Base-by-base conservation (phyloP, 2,797 vertebrate genomes). In the Rhinatrema bivittatum region DNA sequence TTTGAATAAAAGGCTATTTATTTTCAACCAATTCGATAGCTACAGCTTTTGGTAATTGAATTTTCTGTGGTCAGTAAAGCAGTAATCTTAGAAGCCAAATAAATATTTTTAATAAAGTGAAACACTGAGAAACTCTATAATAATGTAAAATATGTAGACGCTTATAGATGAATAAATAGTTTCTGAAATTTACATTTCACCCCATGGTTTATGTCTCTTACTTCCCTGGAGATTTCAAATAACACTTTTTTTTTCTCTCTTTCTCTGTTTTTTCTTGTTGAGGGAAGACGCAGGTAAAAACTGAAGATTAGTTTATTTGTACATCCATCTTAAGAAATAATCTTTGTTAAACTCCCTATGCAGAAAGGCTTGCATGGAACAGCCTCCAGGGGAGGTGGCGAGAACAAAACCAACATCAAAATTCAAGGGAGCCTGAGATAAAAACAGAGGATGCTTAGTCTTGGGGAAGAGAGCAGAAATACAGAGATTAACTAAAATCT, bases 51-150 rank as follows among this genome's bases (percentile, higher is more conserved):
- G 31, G 81, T 85, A 84, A 85, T 82, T 85, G 71, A 83, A 85
- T 85, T 85, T 85, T 85, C 78, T 82, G 79, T 81, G 81, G 81
- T 82, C 60, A 68, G 74, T 68, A 72, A 63, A 76, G 74, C 63
- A 77, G 79, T 81, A 83, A 85, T 82, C 76, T 80, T 84, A 84
- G 81, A 85, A 85, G 82, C 78, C 78, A 77, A 81, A 83, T 81
- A 84, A 83, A 85, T 87, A 85, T 85, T 85, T 85, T 79, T 81
- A 85, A 82, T 79, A 83, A 82, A 83, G 81, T 73, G 79, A 81
- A 85, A 83, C 76, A 78, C 76, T 80, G 75, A 82, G 81, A 78
- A 82, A 76, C 70, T 71, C 78, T 81, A 78, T 81, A 82, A 84
- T 84, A 84, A 84, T 82, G 78, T 82, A 63, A 81, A 81, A 81